phyloP scores from a whole-genome alignment of 1,140 invertebrate genomes.

The Drosophila tropicalis region DNA sequence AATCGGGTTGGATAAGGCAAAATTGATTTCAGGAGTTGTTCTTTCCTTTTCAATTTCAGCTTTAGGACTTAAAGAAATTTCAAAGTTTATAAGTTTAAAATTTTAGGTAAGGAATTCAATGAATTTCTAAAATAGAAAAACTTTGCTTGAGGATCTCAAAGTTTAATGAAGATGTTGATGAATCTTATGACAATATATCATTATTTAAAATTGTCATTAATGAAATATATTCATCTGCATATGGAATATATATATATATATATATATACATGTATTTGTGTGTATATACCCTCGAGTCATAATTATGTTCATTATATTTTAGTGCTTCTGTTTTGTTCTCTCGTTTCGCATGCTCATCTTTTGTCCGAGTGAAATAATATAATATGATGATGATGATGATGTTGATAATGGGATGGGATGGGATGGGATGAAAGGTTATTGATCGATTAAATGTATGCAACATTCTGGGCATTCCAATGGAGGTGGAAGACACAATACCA shows the following conservation, averaged over 20 bases:
- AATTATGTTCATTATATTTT: slow-evolving; percentile 10
- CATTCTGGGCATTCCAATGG: slow-evolving; percentile 13
- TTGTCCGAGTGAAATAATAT: slow-evolving; percentile 4
- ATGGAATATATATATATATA: background rate
- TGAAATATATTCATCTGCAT: background rate
- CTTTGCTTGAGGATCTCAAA: background rate
- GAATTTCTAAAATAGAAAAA: too few species aligned
- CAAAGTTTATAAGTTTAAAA: too few species aligned
- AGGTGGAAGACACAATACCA: background rate
- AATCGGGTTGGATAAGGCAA: too few species aligned
- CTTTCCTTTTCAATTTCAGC: too few species aligned
- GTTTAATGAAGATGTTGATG: too few species aligned
- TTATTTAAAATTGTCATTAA: too few species aligned
- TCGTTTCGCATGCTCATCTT: slow-evolving; percentile 2
- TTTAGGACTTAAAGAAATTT: too few species aligned
- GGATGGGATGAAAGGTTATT: slow-evolving; percentile 14
- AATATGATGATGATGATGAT: background rate
- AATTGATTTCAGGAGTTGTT: too few species aligned
- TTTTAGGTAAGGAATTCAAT: too few species aligned
- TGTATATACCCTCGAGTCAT: slow-evolving; percentile 4
- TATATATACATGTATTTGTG: background rate
- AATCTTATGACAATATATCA: too few species aligned
- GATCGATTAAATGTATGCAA: slow-evolving; percentile 19
- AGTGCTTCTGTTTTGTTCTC: slow-evolving; percentile 13
- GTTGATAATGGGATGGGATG: too few species aligned